Evolutionary conservation across 1,140 invertebrate species (phyloP).

Genomic region (Trichonephila clavata): DNA sequence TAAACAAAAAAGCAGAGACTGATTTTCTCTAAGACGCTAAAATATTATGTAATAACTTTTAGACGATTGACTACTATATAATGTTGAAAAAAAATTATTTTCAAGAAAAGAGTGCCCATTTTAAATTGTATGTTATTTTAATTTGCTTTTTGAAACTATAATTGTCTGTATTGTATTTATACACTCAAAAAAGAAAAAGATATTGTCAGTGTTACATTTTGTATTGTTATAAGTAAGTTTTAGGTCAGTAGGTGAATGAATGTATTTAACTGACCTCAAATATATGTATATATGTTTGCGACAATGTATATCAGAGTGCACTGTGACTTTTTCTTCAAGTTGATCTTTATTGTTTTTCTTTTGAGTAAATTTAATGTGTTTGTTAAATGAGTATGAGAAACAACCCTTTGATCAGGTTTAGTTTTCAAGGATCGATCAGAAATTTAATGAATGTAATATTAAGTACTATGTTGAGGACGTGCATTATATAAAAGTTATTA

Average conservation of each 20-base stretch:
- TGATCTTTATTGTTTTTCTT: conserved; percentile 54
- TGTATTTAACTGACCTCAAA: conserved; percentile 56
- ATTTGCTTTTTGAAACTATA: conserved; percentile 21
- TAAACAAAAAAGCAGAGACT: too few relatives aligned
- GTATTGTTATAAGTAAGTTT: conserved; percentile 71
- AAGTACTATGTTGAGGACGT: conserved; percentile 15
- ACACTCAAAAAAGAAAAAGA: conserved; percentile 17
- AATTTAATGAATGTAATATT: not conserved
- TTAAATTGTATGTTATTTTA: conserved; percentile 47
- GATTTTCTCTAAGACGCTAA: too few relatives aligned
- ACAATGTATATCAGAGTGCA: conserved; percentile 54
- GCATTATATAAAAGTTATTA: conserved; percentile 47
- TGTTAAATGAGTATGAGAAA: conserved; percentile 51
- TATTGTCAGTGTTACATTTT: conserved; percentile 69
- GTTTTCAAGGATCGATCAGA: conserved; percentile 32
- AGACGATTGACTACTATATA: too few relatives aligned
- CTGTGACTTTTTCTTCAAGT: not conserved
- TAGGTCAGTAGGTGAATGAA: conserved; percentile 24
- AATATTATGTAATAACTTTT: too few relatives aligned
- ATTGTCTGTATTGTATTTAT: conserved; percentile 49
- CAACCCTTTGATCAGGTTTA: conserved; percentile 74
- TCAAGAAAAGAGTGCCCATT: not conserved
- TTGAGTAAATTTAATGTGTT: conserved; percentile 54
- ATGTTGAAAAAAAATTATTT: not conserved
- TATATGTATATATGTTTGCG: conserved; percentile 71